These are phyloP conservation scores for Anguilla anguilla DNA, from an alignment of 2,797 vertebrate genomes.

Conservation along the genomic window DNA sequence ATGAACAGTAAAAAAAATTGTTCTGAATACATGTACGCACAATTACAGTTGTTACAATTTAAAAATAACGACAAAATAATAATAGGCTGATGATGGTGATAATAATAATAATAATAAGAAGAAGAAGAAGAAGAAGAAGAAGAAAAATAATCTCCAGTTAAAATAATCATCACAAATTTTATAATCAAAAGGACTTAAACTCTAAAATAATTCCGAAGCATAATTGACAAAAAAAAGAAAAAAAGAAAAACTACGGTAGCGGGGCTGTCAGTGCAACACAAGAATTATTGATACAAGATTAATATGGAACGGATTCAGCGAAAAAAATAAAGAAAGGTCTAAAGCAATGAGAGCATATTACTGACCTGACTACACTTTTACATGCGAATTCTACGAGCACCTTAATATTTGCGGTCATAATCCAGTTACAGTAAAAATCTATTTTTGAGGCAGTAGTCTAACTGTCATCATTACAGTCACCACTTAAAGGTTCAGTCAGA, in stretches of 20 bases:
- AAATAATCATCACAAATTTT: neutral
- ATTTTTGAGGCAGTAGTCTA: neutral
- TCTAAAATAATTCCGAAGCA: neutral
- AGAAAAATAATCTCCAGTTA: neutral
- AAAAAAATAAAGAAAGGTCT: neutral
- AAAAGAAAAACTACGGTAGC: neutral
- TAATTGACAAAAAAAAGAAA: neutral
- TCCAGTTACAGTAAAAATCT: neutral
- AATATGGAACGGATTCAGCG: neutral
- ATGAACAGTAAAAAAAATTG: neutral
- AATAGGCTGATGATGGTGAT: conserved; percentile 2
- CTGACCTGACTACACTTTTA: conserved; percentile 2
- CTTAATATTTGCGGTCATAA: neutral
- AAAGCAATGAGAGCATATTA: neutral
- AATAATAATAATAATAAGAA: neutral
- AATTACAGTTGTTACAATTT: neutral
- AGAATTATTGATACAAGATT: neutral
- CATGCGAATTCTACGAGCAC: neutral
- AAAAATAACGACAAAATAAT: conserved; percentile 17
- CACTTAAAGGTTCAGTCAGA: conserved; percentile 17
- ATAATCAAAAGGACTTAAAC: neutral
- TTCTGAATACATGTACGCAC: neutral
- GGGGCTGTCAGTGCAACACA: neutral
- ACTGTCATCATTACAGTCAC: conserved; percentile 52
- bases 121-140: neutral